Percentiles rank a stretch among this genome's conserved stretches.
Evolutionary conservation across 2,113 vertebrate genomes (phyloP).

Genomic region (Mesitornis unicolor): DNA sequence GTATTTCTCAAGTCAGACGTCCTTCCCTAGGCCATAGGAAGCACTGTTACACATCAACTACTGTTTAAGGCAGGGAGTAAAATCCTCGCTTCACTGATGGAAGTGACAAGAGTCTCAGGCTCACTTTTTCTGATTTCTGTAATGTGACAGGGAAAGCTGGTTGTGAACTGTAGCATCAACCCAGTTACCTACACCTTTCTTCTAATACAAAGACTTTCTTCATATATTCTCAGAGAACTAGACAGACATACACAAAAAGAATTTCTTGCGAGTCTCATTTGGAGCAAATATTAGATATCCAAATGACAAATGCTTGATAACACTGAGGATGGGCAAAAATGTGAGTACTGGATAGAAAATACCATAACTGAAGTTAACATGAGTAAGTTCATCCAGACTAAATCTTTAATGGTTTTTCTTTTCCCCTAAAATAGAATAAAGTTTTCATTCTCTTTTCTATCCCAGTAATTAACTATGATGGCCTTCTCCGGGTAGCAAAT

Average conservation of each 20-base stretch:
- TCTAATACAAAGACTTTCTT: background rate
- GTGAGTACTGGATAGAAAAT: background rate
- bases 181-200: background rate
- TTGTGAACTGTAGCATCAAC: background rate
- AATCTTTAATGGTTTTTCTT: background rate
- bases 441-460: background rate
- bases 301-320: background rate
- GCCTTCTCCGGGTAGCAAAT: conserved; percentile 83
- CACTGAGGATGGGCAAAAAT: background rate
- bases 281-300: background rate
- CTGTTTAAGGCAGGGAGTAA: background rate
- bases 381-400: background rate
- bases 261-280: background rate
- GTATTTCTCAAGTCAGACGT: background rate
- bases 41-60: background rate
- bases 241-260: background rate
- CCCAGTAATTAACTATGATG: conserved; percentile 86
- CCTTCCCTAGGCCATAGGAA: background rate
- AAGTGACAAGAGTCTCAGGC: background rate
- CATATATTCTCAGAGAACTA: background rate
- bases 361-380: background rate
- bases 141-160: background rate
- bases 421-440: background rate
- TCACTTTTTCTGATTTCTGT: background rate
- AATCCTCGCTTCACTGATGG: background rate